These are phyloP conservation scores for Rousettus leschenaultii DNA, from an alignment of 2,113 vertebrate genomes.

Conservation along the genomic window DNA sequence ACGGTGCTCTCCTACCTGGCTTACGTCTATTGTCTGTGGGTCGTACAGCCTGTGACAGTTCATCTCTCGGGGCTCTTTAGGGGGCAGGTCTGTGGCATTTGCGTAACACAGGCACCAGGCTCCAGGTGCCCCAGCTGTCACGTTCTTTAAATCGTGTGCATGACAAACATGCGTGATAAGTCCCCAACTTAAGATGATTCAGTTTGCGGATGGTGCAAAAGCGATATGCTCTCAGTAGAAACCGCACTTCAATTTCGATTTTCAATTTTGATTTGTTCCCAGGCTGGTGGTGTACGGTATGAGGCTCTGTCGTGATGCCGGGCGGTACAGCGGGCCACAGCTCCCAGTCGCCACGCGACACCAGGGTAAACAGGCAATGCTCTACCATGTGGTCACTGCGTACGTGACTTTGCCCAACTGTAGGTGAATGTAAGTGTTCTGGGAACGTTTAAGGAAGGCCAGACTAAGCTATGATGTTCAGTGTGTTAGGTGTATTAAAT, in stretches of 20 bases:
- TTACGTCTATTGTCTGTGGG: background rate
- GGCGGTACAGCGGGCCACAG: background rate
- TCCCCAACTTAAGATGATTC: background rate
- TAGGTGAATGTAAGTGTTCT: background rate
- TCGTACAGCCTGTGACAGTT: background rate
- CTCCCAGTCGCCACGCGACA: background rate
- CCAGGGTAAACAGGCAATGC: background rate
- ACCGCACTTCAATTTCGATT: background rate
- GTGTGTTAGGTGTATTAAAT: background rate
- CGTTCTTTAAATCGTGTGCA: background rate
- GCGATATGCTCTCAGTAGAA: background rate
- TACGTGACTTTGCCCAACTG: background rate
- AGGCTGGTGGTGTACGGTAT: background rate
- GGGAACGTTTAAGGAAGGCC: background rate
- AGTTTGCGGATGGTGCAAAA: background rate
- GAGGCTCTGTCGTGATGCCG: background rate
- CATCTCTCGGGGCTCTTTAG: background rate
- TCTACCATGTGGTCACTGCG: too few species aligned
- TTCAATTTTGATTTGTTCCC: background rate
- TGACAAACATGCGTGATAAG: too few species aligned
- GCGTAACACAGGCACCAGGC: too few species aligned
- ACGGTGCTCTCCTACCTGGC: background rate
- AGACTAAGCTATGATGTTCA: background rate
- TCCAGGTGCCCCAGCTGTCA: accelerated
- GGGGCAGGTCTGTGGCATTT: background rate